Evolutionary conservation across 2,113 vertebrate genomes (phyloP).

Genomic region (Poeciliopsis retropinna): DNA sequence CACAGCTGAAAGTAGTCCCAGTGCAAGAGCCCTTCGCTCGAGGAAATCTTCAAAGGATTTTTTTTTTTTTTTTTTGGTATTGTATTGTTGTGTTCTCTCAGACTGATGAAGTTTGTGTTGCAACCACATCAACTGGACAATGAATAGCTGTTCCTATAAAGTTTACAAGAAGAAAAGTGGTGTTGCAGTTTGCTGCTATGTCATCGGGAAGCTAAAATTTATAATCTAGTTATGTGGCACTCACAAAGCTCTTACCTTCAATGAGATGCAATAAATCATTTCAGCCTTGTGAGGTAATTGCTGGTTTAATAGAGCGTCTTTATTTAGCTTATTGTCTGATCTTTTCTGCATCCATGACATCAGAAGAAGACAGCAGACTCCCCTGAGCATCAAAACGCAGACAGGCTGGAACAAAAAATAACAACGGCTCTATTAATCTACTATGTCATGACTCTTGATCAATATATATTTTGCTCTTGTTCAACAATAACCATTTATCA

Average conservation of each 20-base stretch:
- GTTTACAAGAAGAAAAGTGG: conserved; percentile 44
- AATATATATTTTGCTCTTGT: conserved; percentile 73
- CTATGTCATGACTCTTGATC: conserved; percentile 62
- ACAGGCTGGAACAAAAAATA: conserved; percentile 53
- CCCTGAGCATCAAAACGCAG: conserved; percentile 58
- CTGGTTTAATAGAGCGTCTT: conserved; percentile 20
- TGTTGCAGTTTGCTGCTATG: background rate
- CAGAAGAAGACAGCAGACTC: conserved; percentile 58
- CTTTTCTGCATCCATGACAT: conserved; percentile 46
- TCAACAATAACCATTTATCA: conserved; percentile 81
- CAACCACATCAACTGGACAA: conserved; percentile 52
- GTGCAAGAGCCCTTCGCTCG: conserved; percentile 46
- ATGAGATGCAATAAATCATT: conserved; percentile 54
- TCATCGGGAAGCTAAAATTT: conserved; percentile 17
- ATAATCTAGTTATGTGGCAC: conserved; percentile 52
- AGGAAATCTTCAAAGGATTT: conserved; percentile 49
- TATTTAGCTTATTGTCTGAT: conserved; percentile 28
- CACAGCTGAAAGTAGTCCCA: conserved; percentile 52
- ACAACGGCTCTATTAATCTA: conserved; percentile 70
- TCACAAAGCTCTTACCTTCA: conserved; percentile 44
- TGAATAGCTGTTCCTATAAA: conserved; percentile 41
- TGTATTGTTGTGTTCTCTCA: conserved; percentile 35
- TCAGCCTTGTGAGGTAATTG: conserved; percentile 31
- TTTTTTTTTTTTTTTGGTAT: background rate
- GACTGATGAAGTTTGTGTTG: conserved; percentile 40